Conservation (phyloP, 92 coral and sea anemone genomes). For the Phymanthus crucifer region DNA sequence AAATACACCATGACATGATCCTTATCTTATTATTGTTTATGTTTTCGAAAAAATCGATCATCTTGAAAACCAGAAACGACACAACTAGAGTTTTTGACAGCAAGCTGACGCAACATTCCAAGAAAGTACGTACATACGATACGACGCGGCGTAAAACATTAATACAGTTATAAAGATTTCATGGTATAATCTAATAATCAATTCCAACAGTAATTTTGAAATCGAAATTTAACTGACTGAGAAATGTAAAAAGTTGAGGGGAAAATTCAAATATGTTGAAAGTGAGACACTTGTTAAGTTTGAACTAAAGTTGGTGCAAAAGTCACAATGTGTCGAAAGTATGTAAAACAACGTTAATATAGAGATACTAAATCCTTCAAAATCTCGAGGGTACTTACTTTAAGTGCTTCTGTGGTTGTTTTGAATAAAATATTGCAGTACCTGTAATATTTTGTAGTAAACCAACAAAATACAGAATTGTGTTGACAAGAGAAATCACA, state of each 20-base stretch:
- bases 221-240: neutral
- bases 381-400: neutral
- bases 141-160: constrained; percentile 1
- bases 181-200: neutral
- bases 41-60: neutral
- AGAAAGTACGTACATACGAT: neutral
- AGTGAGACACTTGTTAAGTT: too few species aligned
- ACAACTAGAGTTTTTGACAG: neutral
- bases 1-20: neutral
- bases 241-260: too few species aligned
- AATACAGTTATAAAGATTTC: neutral
- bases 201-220: neutral
- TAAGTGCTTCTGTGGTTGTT: constrained; percentile 5
- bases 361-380: neutral
- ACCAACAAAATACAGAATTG: constrained; percentile 18
- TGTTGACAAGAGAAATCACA: neutral
- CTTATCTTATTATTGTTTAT: neutral
- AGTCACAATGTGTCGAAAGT: neutral
- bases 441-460: constrained; percentile 26
- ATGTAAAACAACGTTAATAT: too few species aligned
- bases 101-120: neutral
- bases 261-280: too few species aligned
- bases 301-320: neutral
- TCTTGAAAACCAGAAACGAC: constrained; percentile 2
- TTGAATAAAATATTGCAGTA: constrained; percentile 8